Base-by-base conservation (phyloP, 2,888 invertebrate species). In the Protodeltote pygarga region DNA sequence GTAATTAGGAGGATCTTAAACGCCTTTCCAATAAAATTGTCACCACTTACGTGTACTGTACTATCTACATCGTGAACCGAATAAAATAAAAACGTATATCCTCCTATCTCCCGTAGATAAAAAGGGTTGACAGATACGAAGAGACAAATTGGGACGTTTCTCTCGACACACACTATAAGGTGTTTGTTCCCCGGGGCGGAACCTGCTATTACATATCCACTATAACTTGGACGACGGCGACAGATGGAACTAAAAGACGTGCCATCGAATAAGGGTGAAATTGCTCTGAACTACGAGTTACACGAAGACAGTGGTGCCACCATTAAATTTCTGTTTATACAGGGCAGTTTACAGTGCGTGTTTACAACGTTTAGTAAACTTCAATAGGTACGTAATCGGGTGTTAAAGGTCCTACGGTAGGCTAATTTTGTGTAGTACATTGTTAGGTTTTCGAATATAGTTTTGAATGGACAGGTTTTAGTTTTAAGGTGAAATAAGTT, bases 61-160 rank as follows among this genome's bases (percentile, higher is more conserved):
- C n/a, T n/a, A n/a, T n/a, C n/a, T n/a, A 23, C 8, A 27, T 21
- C 53, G 54, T 53, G 62, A 61, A 38, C 5, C 16, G 37, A 53
- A 55, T 55, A 61, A 14, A 59, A 13, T 17, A 21, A 19, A 54
- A 35, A 11, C 29, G 14, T 17, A 23, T 62, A 20, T 38, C 23
- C 34, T 58, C 29, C 39, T 62, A 75, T 80, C 72, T 73, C 67
- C 67, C 63, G 61, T 37, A 75, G 78, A 83, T 76, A 83, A 81
- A 81, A 78, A 77, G 79, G 63, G 63, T 60, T 77, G 72, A 75
- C 79, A 80, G 79, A 76, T 72, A 55, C 70, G 65, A 62, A 73
- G 75, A 71, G 78, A 79, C 80, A 85, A 86, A 85, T 87, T 83
- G 83, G 73, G 58, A 33, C 73, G 69, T 73, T 81, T 75, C 64